These are phyloP conservation scores for Rhinophrynus dorsalis DNA, from an alignment of 2,797 vertebrate genomes.

Conservation along the genomic window DNA sequence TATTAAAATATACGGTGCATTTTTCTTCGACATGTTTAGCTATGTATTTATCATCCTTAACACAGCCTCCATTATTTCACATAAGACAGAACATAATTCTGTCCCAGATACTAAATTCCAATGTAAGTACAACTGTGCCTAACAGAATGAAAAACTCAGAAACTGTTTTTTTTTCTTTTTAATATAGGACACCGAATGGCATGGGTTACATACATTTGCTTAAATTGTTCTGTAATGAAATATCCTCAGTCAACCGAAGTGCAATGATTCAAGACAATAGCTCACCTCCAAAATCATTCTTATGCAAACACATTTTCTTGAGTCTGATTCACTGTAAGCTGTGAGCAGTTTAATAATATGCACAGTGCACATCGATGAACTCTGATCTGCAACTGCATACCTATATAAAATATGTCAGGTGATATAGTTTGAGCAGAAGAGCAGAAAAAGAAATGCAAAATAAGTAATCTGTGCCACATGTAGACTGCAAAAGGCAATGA, in stretches of 20 bases:
- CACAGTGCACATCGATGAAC: conserved; percentile 41
- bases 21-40: not conserved
- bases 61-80: not conserved
- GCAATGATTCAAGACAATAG: conserved; percentile 49
- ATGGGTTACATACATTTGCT: conserved; percentile 47
- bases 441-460: conserved; percentile 24
- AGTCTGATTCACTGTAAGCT: conserved; percentile 41
- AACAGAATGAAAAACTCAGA: conserved; percentile 29
- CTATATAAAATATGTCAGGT: conserved; percentile 46
- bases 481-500: conserved; percentile 10
- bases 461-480: conserved; percentile 11
- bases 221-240: conserved; percentile 49
- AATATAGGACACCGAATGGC: conserved; percentile 42
- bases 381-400: conserved; percentile 46
- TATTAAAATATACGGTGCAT: not conserved
- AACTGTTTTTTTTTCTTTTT: conserved; percentile 23
- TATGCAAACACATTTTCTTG: conserved; percentile 33
- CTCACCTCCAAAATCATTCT: conserved; percentile 43
- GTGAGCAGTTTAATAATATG: conserved; percentile 40
- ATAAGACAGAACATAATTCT: not conserved
- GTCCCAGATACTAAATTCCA: not conserved
- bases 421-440: conserved; percentile 20
- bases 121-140: not conserved
- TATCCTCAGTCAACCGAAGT: conserved; percentile 44
- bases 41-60: not conserved